These are phyloP conservation scores for Synanthedon tipuliformis DNA, from an alignment of 2,888 invertebrate species.

Conservation along the genomic window DNA sequence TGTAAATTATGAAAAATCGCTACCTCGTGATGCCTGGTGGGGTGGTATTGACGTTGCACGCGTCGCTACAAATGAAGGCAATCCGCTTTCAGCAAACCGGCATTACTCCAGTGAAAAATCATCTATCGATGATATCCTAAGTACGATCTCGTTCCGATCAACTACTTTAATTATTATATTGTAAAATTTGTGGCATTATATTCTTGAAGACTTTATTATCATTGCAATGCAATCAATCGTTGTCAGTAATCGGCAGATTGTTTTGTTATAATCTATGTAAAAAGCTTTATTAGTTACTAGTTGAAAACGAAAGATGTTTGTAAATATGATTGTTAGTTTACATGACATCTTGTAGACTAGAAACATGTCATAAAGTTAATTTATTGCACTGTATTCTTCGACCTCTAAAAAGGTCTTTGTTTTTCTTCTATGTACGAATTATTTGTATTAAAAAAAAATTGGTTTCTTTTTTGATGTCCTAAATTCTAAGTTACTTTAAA, in stretches of 20 bases:
- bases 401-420: no score
- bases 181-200: conserved; percentile 61
- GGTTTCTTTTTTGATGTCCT: conserved; percentile 12
- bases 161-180: conserved; percentile 46
- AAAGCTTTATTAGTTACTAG: conserved; percentile 67
- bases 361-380: not conserved
- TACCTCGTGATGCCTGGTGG: conserved; percentile 38
- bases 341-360: conserved; percentile 18
- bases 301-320: conserved; percentile 52
- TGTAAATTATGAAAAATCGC: conserved; percentile 55
- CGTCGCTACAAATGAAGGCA: conserved; percentile 8
- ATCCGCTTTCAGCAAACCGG: conserved; percentile 16
- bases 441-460: not conserved
- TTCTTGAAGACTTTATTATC: conserved; percentile 49
- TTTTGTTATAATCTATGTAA: conserved; percentile 64
- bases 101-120: conserved; percentile 54
- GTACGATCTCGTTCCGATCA: conserved; percentile 69
- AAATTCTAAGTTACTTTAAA: conserved; percentile 49
- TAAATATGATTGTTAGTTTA: conserved; percentile 55
- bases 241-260: conserved; percentile 30
- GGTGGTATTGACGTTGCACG: conserved; percentile 15
- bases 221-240: conserved; percentile 57
- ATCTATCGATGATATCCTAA: conserved; percentile 63
- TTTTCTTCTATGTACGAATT: no score
- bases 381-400: no score